These are phyloP conservation scores for Liopterus haemorrhoidalis DNA, from an alignment of 2,888 invertebrate genomes.

Conservation along the genomic window DNA sequence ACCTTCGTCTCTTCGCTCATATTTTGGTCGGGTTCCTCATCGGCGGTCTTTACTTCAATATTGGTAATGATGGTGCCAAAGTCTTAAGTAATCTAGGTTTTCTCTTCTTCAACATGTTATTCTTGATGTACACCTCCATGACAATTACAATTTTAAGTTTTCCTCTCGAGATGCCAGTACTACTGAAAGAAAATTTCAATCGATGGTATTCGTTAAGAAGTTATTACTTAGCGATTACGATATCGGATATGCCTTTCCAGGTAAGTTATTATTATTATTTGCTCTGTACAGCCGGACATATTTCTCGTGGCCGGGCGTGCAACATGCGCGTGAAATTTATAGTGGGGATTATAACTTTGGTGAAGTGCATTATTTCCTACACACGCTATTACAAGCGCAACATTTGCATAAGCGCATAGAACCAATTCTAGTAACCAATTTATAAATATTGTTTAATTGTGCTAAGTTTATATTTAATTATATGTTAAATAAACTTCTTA, in stretches of 20 bases:
- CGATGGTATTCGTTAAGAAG: constrained; percentile 94
- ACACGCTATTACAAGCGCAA: no score
- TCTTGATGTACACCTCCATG: constrained; percentile 99
- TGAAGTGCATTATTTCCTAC: no score
- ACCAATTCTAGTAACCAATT: no score
- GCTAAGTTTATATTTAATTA: no score
- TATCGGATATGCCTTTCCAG: constrained; percentile 97
- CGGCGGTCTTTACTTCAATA: constrained; percentile 91
- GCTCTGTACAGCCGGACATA: no score
- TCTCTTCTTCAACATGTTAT: constrained; percentile 96
- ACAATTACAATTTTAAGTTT: constrained; percentile 97
- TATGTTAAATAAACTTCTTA: no score
- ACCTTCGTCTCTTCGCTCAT: constrained; percentile 88
- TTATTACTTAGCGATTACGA: constrained; percentile 91
- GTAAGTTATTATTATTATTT: constrained; percentile 49
- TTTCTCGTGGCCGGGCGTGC: no score
- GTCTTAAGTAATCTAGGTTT: constrained; percentile 94
- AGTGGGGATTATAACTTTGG: no score
- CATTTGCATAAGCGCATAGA: no score
- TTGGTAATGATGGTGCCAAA: constrained; percentile 93
- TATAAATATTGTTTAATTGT: no score
- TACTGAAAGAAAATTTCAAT: constrained; percentile 92
- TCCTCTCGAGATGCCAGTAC: constrained; percentile 91
- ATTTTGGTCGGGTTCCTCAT: constrained; percentile 89
- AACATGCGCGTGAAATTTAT: no score